These are phyloP conservation scores for Camponotus vicinus DNA, from an alignment of 1,140 invertebrate species.

Conservation along the genomic window DNA sequence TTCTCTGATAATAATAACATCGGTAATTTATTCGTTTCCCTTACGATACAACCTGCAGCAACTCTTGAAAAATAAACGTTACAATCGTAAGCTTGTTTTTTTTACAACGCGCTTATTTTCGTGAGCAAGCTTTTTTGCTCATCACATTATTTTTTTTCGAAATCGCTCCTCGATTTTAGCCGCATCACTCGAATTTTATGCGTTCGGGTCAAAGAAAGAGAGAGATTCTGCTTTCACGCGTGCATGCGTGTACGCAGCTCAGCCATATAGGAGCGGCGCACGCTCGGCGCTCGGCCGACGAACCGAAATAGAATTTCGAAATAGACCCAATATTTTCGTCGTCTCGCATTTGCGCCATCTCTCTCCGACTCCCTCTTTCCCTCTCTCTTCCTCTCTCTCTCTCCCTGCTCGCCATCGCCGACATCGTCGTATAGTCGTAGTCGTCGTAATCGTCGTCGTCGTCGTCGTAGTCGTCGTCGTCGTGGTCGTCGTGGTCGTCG, in stretches of 20 bases:
- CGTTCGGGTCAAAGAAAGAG: too few relatives aligned
- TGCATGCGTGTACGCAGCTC: constrained; percentile 45
- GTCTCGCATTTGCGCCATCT: constrained; percentile 85
- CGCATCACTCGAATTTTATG: background rate
- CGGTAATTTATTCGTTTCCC: background rate
- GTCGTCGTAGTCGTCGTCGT: constrained; percentile 65
- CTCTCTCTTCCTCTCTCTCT: background rate
- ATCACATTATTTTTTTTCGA: background rate
- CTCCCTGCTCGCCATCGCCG: constrained; percentile 66
- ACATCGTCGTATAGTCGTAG: constrained; percentile 69
- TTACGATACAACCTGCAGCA: background rate
- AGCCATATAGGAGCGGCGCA: constrained; percentile 76
- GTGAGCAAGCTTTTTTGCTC: background rate
- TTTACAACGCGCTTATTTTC: background rate
- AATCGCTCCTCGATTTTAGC: background rate
- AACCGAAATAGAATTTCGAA: constrained; percentile 86
- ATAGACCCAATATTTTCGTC: constrained; percentile 87
- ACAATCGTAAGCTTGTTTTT: background rate
- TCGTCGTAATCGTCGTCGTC: constrained; percentile 44
- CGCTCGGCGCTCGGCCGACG: constrained; percentile 81
- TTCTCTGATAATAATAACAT: background rate
- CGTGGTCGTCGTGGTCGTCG: constrained; percentile 68
- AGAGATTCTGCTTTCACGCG: constrained; percentile 44
- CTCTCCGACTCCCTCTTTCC: constrained; percentile 62
- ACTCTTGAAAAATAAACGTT: background rate